Evolutionary conservation across 2,797 vertebrate species (phyloP).

Genomic region (Rhyacichthys aspro): DNA sequence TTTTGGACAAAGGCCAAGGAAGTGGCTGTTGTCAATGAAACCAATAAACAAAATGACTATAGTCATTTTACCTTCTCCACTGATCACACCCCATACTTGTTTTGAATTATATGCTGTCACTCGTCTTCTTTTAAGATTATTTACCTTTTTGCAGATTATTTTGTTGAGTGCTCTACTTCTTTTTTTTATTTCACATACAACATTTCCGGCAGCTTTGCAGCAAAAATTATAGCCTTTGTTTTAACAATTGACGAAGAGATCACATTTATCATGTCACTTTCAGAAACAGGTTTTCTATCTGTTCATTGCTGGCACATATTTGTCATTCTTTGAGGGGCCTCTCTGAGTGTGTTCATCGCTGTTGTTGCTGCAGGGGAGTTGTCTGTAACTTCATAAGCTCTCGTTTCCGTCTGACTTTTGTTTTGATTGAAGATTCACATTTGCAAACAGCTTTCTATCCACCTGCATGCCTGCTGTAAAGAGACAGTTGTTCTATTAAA

Average conservation of each 20-base stretch:
- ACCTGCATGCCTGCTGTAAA: background rate
- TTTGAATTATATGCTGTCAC: no score
- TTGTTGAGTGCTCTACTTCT: no score
- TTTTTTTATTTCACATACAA: background rate
- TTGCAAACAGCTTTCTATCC: background rate
- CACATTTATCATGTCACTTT: background rate
- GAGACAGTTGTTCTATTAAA: background rate
- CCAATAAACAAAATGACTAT: slow-evolving; percentile 1
- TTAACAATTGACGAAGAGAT: background rate
- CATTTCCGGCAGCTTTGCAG: background rate
- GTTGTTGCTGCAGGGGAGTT: slow-evolving; percentile 26
- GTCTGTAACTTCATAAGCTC: slow-evolving; percentile 6
- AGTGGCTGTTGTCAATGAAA: background rate
- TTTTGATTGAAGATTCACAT: background rate
- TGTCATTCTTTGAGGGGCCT: slow-evolving; percentile 6
- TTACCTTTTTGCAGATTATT: no score
- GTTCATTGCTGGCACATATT: slow-evolving; percentile 6
- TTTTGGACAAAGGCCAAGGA: background rate
- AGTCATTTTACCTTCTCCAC: background rate
- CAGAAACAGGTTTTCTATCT: slow-evolving; percentile 29
- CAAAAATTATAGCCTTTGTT: background rate
- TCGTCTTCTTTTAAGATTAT: no score
- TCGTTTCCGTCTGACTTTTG: slow-evolving; percentile 15
- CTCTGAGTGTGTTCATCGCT: slow-evolving; percentile 26
- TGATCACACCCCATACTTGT: background rate